These are phyloP conservation scores for Orius insidiosus DNA, from an alignment of 1,140 invertebrate species.

Conservation along the genomic window DNA sequence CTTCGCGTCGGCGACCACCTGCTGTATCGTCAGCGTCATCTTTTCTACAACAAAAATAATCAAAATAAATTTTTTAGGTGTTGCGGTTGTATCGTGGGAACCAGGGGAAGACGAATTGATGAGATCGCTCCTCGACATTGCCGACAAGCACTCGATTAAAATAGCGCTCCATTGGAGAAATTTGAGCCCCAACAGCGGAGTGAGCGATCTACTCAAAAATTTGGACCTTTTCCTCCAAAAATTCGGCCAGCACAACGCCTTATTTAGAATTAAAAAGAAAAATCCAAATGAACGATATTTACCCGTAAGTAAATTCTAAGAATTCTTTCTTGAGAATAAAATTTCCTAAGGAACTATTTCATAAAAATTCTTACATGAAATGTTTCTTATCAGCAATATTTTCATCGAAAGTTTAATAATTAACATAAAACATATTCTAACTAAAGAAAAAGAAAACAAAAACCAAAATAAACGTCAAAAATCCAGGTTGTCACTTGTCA, in stretches of 20 bases:
- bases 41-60: too few species aligned
- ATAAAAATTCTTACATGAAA: too few species aligned
- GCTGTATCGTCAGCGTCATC: too few species aligned
- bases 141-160: conserved; percentile 28
- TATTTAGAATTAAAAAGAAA: conserved; percentile 32
- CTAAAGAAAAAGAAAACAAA: too few species aligned
- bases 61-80: conserved; percentile 11
- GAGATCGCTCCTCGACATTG: conserved; percentile 27
- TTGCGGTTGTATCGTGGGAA: conserved; percentile 28
- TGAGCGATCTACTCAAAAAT: conserved; percentile 28
- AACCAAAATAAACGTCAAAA: too few species aligned
- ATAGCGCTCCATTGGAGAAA: conserved; percentile 30
- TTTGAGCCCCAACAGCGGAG: conserved; percentile 27
- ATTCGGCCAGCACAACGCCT: conserved; percentile 29
- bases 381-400: too few species aligned
- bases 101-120: conserved; percentile 27
- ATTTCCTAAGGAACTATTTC: too few species aligned
- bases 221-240: conserved; percentile 26
- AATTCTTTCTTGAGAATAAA: too few species aligned
- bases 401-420: too few species aligned
- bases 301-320: conserved; percentile 25
- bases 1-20: too few species aligned
- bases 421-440: too few species aligned
- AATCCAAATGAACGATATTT: conserved; percentile 20
- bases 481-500: too few species aligned